Evolutionary conservation across 2,888 invertebrate species (phyloP), one percentile per base, ranked within the genome.

Genomic region (Kuschelorhynchus macadamiae): DNA sequence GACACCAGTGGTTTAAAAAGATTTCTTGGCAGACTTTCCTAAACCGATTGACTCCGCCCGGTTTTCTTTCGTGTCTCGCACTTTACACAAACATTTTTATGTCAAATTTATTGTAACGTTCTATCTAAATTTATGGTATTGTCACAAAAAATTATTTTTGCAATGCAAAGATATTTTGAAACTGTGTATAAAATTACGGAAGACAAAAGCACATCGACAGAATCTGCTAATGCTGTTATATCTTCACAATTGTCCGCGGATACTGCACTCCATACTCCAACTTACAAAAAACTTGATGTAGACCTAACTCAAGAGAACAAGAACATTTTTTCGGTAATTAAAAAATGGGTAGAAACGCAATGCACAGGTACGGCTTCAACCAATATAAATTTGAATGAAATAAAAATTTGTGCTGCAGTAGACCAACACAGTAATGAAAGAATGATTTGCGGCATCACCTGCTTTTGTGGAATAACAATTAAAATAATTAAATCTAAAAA

Each of bases 291-390:
- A 36, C 36, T 36, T 36, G 36, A 36, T 12, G 11, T 36, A 36
- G 36, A 36, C 11, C 36, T 36, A n/a, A 36, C 36, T 11, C 36
- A 36, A 36, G 36, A 36, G 36, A 36, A 36, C 36, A 36, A 36
- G 11, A 4, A 36, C 36, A 36, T 36, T 11, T 36, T 36, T 36
- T 11, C 36, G 11, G 36, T 11, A 36, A 36, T 36, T 36, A 36
- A 12, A 11, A 36, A 36, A 36, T 36, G 36, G 36, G 5, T 36
- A 12, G 36, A 36, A 36, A 36, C 12, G 3, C 36, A 36, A 36
- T 7, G 11, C 12, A 3, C 2, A 11, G 36, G 36, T 36, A 7
- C 25, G 7, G 7, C 7, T 25, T 25, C 7, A 25, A 25, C 4
- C 7, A 36, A 36, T 11, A n/a, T 36, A 12, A 36, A 36, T 11